A percentile compares a stretch with the other conserved stretches of the same genome.
Evolutionary conservation across 1,140 invertebrate species (phyloP).

Genomic region (Pseudomyrmex dendroicus): DNA sequence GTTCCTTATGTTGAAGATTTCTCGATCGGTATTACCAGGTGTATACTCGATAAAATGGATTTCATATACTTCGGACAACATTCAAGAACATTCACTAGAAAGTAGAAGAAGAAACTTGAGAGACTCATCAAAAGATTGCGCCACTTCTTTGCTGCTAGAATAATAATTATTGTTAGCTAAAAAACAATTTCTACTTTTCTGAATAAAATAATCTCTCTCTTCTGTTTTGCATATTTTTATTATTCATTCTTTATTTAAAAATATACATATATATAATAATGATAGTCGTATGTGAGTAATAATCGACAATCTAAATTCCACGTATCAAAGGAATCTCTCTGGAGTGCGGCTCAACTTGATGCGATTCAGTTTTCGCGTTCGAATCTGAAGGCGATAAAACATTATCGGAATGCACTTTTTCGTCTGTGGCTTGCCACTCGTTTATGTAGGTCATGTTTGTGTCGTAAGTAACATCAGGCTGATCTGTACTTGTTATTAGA

Average conservation of each 20-base stretch:
- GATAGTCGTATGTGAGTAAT: background rate
- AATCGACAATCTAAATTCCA: constrained; percentile 18
- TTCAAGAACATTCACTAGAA: constrained; percentile 38
- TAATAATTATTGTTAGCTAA: background rate
- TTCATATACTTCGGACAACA: background rate
- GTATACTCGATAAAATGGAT: constrained; percentile 22
- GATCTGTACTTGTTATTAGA: background rate
- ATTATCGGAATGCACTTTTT: background rate
- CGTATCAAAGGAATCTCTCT: background rate
- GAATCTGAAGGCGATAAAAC: background rate
- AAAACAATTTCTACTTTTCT: background rate
- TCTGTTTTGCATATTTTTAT: background rate
- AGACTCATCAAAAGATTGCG: constrained; percentile 57
- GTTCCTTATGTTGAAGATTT: background rate
- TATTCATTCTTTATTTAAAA: constrained; percentile 14
- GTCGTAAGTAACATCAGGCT: background rate
- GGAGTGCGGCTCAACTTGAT: background rate
- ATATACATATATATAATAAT: background rate
- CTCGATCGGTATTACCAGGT: constrained; percentile 53
- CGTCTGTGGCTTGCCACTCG: constrained; percentile 57
- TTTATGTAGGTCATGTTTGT: constrained; percentile 16
- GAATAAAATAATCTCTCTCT: background rate
- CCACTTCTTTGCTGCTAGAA: constrained; percentile 28
- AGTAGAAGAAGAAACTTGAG: constrained; percentile 29
- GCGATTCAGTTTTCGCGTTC: background rate